These are phyloP conservation scores for Drosophila nr. medialis DNA, from an alignment of 2,888 invertebrate genomes.

Conservation along the genomic window DNA sequence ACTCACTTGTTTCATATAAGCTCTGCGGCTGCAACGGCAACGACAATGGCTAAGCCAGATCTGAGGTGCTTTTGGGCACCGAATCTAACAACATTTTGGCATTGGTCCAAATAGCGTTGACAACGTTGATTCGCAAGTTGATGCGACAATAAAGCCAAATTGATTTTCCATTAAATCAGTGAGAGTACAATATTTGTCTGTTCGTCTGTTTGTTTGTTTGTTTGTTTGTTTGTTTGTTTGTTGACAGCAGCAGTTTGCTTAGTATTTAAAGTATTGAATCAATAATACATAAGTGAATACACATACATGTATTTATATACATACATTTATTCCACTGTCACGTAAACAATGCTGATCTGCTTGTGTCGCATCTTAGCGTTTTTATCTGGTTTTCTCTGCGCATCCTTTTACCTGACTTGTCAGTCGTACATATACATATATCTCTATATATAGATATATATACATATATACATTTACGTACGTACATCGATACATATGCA, in stretches of 20 bases:
- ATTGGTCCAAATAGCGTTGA: slow-evolving; percentile 2
- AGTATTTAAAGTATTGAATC: slow-evolving; percentile 3
- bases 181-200: background rate
- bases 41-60: slow-evolving; percentile 3
- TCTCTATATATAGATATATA: background rate
- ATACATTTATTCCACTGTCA: background rate
- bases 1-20: slow-evolving; percentile 49
- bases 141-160: slow-evolving; percentile 7
- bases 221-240: background rate
- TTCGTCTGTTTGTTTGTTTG: background rate
- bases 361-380: background rate
- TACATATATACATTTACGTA: too few relatives aligned
- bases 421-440: background rate
- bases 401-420: slow-evolving; percentile 3
- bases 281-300: background rate
- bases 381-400: background rate
- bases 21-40: slow-evolving; percentile 36
- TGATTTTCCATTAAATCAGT: slow-evolving; percentile 6
- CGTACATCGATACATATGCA: too few relatives aligned
- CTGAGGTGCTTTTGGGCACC: slow-evolving; percentile 8
- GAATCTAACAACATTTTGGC: slow-evolving; percentile 12
- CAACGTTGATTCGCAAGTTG: slow-evolving; percentile 8
- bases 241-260: background rate
- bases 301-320: background rate
- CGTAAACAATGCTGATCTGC: slow-evolving; percentile 5